These are phyloP conservation scores for Pterobdella sp. DNA, from an alignment of 2,888 invertebrate genomes.

Conservation along the genomic window DNA sequence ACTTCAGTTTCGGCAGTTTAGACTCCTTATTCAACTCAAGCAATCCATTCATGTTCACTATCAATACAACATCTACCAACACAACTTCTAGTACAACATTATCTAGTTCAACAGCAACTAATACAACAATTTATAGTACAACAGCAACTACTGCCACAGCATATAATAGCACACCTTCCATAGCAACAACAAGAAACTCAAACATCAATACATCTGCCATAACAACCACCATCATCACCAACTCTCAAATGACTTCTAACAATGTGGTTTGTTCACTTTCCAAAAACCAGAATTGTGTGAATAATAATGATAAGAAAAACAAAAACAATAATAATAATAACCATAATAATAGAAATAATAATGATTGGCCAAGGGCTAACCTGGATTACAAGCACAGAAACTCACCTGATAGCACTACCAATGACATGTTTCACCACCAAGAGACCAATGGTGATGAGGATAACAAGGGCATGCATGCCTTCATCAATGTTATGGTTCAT, in stretches of 20 bases:
- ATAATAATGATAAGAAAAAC: too few species aligned
- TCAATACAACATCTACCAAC: not conserved
- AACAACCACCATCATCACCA: not conserved
- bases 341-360: not conserved
- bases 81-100: not conserved
- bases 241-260: not conserved
- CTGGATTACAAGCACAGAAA: not conserved
- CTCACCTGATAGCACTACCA: not conserved
- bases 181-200: not conserved
- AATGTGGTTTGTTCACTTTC: too few species aligned
- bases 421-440: not conserved
- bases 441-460: not conserved
- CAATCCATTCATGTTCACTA: not conserved
- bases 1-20: not conserved
- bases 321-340: not conserved
- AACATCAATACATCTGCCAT: not conserved
- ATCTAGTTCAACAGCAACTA: not conserved
- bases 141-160: slow-evolving; percentile 6
- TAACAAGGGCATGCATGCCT: too few species aligned
- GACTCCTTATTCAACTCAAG: not conserved
- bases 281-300: too few species aligned
- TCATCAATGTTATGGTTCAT: too few species aligned
- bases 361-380: not conserved
- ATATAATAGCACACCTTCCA: not conserved
- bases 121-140: not conserved